Evolutionary conservation across 2,797 vertebrate genomes (phyloP).

Genomic region (Pithecia hirsuta): DNA sequence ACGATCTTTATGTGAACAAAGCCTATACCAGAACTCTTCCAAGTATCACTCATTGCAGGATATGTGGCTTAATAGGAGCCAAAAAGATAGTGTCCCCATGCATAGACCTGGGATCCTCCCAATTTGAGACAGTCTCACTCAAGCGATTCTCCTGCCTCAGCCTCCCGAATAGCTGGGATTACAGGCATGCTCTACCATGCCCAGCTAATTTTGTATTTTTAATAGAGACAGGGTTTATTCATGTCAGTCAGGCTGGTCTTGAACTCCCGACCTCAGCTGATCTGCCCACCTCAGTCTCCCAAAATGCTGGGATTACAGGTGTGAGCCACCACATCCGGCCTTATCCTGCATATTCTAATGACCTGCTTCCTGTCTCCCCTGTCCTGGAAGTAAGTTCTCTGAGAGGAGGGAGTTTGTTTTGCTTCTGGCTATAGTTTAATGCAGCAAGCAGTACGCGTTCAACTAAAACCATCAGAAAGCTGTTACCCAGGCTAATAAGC

Average conservation of each 20-base stretch:
- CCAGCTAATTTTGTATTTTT: too few species aligned
- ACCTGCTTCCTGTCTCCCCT: neutral
- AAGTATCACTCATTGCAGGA: neutral
- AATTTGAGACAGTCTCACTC: neutral
- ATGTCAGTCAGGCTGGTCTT: too few species aligned
- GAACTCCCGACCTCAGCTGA: too few species aligned
- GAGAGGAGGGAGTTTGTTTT: neutral
- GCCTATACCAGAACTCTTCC: neutral
- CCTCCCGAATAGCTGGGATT: too few species aligned
- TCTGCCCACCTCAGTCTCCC: too few species aligned
- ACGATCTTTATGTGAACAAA: neutral
- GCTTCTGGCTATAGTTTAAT: neutral
- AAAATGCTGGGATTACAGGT: too few species aligned
- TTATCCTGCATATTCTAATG: too few species aligned
- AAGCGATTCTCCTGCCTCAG: too few species aligned
- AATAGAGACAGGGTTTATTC: too few species aligned
- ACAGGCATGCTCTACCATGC: too few species aligned
- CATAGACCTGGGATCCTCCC: neutral
- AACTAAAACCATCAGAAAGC: neutral
- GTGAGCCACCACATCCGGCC: too few species aligned
- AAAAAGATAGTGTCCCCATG: fast-evolving
- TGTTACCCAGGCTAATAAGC: neutral
- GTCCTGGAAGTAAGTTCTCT: neutral
- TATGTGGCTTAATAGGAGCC: neutral
- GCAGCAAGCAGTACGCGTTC: fast-evolving